A percentile compares a stretch with the other conserved stretches of the same genome.
Evolutionary conservation across 2,113 vertebrate species (phyloP).

Genomic region (Toxostoma redivivum): DNA sequence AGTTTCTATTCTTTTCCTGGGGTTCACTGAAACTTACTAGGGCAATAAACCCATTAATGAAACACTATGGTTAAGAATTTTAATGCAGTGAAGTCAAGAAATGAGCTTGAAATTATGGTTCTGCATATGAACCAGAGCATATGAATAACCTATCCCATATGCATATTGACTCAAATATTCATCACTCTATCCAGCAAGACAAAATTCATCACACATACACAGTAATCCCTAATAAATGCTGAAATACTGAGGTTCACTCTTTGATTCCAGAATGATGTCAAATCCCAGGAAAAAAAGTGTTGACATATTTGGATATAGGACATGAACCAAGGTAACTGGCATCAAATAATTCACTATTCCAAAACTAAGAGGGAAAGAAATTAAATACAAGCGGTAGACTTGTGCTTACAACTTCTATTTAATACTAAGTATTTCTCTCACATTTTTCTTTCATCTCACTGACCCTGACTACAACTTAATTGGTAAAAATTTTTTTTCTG

Average conservation of each 20-base stretch:
- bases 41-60: slow-evolving; percentile 11
- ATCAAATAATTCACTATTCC: neutral
- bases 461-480: neutral
- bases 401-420: neutral
- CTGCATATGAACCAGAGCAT: neutral
- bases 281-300: neutral
- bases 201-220: neutral
- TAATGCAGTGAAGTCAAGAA: neutral
- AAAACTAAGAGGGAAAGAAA: neutral
- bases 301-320: neutral
- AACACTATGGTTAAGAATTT: neutral
- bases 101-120: neutral
- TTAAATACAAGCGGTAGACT: neutral
- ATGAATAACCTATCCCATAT: neutral
- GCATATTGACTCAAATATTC: neutral
- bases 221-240: neutral
- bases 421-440: neutral
- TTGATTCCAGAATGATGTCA: neutral
- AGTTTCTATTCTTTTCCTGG: neutral
- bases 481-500: neutral
- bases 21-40: neutral
- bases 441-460: neutral
- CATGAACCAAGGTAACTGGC: neutral
- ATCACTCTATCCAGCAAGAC: neutral
- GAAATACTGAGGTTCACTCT: neutral